phyloP scores from a whole-genome alignment of 2,888 invertebrate genomes.

The Drosophila emarginata region DNA sequence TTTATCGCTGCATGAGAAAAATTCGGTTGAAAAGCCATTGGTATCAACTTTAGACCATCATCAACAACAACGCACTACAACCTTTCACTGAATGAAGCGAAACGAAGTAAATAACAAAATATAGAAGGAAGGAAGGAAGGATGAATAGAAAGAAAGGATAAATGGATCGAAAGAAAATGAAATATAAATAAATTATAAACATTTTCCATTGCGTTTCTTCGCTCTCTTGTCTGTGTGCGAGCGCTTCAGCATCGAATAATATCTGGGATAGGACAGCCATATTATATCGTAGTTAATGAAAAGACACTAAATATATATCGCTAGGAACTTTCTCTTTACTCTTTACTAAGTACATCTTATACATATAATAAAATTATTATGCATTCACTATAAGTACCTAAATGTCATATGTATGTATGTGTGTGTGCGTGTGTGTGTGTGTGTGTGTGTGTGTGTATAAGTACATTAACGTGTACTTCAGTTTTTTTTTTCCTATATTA shows the following conservation, averaged over 20 bases:
- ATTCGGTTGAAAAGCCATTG: constrained; percentile 73
- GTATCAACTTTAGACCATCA: constrained; percentile 48
- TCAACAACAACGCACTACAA: constrained; percentile 55
- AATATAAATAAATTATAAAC: not conserved
- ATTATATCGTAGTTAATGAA: constrained; percentile 53
- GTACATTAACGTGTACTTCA: not conserved
- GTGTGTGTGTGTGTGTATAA: no score
- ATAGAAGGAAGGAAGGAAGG: not conserved
- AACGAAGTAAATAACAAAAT: no score
- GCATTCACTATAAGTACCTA: constrained; percentile 11
- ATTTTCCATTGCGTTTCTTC: not conserved
- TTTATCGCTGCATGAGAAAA: constrained; percentile 68
- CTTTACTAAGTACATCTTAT: not conserved
- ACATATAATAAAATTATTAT: not conserved
- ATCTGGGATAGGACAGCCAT: constrained; percentile 16
- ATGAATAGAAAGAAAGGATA: not conserved
- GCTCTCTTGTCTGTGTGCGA: not conserved
- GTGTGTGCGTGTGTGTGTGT: no score
- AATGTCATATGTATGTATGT: not conserved
- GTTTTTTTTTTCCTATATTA: not conserved
- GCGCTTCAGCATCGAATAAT: constrained; percentile 49
- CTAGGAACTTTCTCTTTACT: constrained; percentile 2
- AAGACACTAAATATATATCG: constrained; percentile 54
- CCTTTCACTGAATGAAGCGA: constrained; percentile 41
- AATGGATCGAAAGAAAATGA: not conserved